phyloP scores from a whole-genome alignment of 2,113 vertebrate genomes.

The Varanus salvator region DNA sequence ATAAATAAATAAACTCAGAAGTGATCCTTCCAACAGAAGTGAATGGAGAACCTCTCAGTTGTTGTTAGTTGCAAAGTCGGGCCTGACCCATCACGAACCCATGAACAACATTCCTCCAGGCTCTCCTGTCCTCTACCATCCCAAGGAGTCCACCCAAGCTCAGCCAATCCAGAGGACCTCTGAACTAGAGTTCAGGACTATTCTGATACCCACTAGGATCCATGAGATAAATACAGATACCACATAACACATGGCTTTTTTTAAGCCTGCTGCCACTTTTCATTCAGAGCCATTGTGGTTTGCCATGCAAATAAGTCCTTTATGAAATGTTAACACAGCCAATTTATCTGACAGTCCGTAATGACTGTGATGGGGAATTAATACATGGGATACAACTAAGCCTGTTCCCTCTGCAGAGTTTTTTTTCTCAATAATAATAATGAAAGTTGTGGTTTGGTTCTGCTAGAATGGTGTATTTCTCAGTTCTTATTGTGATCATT shows the following conservation, averaged over 20 bases:
- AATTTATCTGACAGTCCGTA: not conserved
- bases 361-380: not conserved
- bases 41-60: fast-evolving
- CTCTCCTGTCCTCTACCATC: too few relatives aligned
- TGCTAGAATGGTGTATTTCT: constrained; percentile 43
- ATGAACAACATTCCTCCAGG: too few relatives aligned
- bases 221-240: not conserved
- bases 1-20: too few relatives aligned
- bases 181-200: not conserved
- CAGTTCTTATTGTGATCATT: constrained; percentile 56
- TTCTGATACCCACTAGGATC: not conserved
- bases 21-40: not conserved
- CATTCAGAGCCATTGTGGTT: not conserved
- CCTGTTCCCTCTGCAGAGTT: constrained; percentile 26
- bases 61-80: too few relatives aligned
- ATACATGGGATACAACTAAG: constrained; percentile 21
- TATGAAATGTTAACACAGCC: constrained; percentile 23
- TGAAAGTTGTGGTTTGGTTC: constrained; percentile 53
- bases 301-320: not conserved
- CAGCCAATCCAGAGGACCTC: too few relatives aligned
- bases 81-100: too few relatives aligned
- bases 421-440: constrained; percentile 25
- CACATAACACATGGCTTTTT: not conserved
- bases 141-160: too few relatives aligned
- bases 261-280: not conserved